Percentiles rank a stretch among this genome's conserved stretches.
Conservation (phyloP, 2,113 vertebrate genomes). For the Campylomormyrus numenius region DNA sequence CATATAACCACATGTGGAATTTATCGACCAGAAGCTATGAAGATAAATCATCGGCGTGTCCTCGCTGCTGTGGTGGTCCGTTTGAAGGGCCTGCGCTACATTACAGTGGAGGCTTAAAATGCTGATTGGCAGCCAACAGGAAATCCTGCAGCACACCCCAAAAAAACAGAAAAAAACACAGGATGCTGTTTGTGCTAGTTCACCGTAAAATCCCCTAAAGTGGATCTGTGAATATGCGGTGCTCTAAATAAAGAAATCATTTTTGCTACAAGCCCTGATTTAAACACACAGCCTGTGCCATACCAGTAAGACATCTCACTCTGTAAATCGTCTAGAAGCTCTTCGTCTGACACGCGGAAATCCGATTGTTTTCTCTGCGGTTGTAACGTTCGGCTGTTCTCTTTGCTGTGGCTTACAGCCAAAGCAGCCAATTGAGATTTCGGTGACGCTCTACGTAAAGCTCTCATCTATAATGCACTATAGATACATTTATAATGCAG, state of each 20-base stretch:
- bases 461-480: background rate
- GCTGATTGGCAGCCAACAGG: background rate
- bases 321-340: background rate
- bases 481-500: background rate
- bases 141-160: background rate
- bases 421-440: background rate
- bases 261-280: background rate
- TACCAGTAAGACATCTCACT: background rate
- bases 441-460: background rate
- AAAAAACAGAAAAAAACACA: background rate
- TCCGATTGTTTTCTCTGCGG: background rate
- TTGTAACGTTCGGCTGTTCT: background rate
- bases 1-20: background rate
- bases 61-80: background rate
- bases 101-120: background rate
- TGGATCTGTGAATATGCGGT: background rate
- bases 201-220: background rate
- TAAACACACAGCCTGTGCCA: background rate
- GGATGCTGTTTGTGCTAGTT: background rate
- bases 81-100: background rate
- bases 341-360: background rate
- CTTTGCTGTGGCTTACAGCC: background rate
- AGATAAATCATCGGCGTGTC: background rate
- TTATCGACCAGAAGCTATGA: background rate
- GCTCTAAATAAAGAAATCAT: background rate